Conservation (phyloP, 2,888 invertebrate species). For the Cordilura impudica region DNA sequence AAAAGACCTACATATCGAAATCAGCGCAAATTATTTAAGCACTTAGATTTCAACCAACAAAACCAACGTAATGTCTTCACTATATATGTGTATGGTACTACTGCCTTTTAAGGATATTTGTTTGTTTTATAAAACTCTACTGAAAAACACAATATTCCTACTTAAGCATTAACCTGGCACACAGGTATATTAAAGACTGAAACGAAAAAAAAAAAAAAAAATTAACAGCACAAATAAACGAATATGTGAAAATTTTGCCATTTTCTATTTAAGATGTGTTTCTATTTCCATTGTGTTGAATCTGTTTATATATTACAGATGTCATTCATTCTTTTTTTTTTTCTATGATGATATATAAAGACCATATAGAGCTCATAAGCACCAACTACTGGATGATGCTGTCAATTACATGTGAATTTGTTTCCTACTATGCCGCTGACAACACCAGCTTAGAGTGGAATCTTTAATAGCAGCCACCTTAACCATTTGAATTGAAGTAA, state of each 20-base stretch:
- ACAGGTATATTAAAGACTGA: constrained; percentile 37
- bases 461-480: not conserved
- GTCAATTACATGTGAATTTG: constrained; percentile 53
- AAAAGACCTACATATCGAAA: not conserved
- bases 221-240: not conserved
- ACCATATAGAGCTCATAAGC: constrained; percentile 43
- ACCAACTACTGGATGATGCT: constrained; percentile 36
- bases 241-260: constrained; percentile 16
- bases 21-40: constrained; percentile 38
- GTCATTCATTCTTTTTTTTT: not conserved
- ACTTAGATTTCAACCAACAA: constrained; percentile 40
- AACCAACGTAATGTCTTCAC: constrained; percentile 45
- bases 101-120: not conserved
- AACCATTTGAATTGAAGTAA: constrained; percentile 5
- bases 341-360: constrained; percentile 9
- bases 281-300: not conserved
- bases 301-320: not conserved
- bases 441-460: constrained; percentile 39
- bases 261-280: constrained; percentile 4
- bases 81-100: not conserved
- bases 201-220: constrained; percentile 28
- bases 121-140: not conserved
- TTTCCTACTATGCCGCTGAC: constrained; percentile 37
- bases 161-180: constrained; percentile 24
- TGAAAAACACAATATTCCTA: not conserved